Conservation (phyloP, 2,888 invertebrate species). For the Synergus itoensis region DNA sequence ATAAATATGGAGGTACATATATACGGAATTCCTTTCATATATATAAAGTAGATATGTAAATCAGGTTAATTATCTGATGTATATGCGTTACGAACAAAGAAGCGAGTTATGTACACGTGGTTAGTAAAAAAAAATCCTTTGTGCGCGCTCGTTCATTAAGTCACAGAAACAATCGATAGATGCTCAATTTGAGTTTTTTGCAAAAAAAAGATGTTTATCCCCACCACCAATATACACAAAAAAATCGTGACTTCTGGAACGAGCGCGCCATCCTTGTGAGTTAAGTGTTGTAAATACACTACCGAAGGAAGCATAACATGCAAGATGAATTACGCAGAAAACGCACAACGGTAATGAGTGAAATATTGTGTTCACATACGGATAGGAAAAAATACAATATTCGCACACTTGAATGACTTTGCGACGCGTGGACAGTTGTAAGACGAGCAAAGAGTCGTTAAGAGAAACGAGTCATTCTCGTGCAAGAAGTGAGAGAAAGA, state of each 20-base stretch:
- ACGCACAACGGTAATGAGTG: slow-evolving; percentile 48
- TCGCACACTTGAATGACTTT: neutral
- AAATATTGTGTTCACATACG: slow-evolving; percentile 23
- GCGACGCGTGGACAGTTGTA: neutral
- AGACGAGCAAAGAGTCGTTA: slow-evolving; percentile 17
- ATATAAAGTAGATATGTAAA: slow-evolving; percentile 63
- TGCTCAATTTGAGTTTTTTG: neutral
- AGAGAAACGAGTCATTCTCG: slow-evolving; percentile 32
- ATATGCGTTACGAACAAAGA: slow-evolving; percentile 77
- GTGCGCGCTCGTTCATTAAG: slow-evolving; percentile 44
- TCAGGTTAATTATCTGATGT: slow-evolving; percentile 60
- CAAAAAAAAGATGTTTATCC: slow-evolving; percentile 29
- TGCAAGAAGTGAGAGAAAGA: slow-evolving; percentile 29
- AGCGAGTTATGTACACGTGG: slow-evolving; percentile 78
- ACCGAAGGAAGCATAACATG: slow-evolving; percentile 78
- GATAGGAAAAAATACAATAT: slow-evolving; percentile 10
- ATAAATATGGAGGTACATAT: slow-evolving; percentile 46
- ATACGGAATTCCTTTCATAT: slow-evolving; percentile 55
- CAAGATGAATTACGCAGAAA: slow-evolving; percentile 77
- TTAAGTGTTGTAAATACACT: slow-evolving; percentile 70
- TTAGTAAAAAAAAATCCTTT: slow-evolving; percentile 72
- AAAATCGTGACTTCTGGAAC: slow-evolving; percentile 52
- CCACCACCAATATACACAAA: slow-evolving; percentile 49
- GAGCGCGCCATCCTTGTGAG: slow-evolving; percentile 65
- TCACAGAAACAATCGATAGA: slow-evolving; percentile 1